phyloP scores from a whole-genome alignment of 2,113 vertebrate species.

The Theristicus caerulescens region DNA sequence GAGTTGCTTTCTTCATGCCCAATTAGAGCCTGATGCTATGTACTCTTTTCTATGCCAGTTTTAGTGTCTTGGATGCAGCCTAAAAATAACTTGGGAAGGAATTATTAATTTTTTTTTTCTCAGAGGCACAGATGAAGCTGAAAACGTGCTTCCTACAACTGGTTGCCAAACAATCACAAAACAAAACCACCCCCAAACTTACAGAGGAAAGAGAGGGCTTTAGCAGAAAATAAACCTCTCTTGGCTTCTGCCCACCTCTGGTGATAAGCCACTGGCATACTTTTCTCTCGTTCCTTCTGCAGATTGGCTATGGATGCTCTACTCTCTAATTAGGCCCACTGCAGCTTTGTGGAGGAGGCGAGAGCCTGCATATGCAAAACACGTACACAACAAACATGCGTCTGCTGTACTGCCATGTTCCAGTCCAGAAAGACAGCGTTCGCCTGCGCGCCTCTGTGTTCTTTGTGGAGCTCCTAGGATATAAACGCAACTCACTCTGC shows the following conservation, averaged over 20 bases:
- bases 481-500: too few relatives aligned
- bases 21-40: not conserved
- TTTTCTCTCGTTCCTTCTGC: not conserved
- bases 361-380: not conserved
- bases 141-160: not conserved
- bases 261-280: not conserved
- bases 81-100: not conserved
- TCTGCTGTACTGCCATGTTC: not conserved
- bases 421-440: not conserved
- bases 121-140: not conserved
- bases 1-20: not conserved
- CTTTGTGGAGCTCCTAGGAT: not conserved
- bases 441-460: not conserved
- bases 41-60: not conserved
- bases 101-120: not conserved
- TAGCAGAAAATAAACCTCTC: not conserved
- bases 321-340: not conserved
- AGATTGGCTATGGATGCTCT: not conserved
- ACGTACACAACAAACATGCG: accelerated
- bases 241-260: not conserved
- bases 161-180: not conserved
- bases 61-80: not conserved
- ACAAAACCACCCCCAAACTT: not conserved
- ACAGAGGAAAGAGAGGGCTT: not conserved
- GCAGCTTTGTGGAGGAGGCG: not conserved